Base-by-base conservation (phyloP, 2,888 invertebrate genomes). In the Folsomia manolachei region DNA sequence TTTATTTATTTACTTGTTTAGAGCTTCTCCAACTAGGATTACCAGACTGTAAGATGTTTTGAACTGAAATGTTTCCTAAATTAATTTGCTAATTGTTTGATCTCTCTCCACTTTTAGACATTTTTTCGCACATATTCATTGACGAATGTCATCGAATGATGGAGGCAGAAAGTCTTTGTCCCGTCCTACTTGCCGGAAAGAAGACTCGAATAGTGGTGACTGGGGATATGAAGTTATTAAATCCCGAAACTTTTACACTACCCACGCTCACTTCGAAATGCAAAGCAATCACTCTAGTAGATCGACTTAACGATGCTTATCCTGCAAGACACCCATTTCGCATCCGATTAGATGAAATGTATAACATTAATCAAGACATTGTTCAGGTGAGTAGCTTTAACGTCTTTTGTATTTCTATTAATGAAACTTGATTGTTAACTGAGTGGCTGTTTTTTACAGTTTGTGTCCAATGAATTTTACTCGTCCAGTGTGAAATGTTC, bases 111-210 rank as follows among this genome's bases (percentile, higher is more conserved):
- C 39, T 14, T 80, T 1, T 75, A 87, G 87, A 87, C 60, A 87
- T 87, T 79, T 91, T 93, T 82, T 91, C 91, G 0, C 93, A 93
- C 83, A 91, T 94, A 75, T 87, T 94, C 72, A 86, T 94, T 69
- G 94, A 94, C 83, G 94, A 94, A 85, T 93, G 93, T 0, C 93
- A 93, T 0, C 93, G 93, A 83, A 91, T 92, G 0, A 88, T 92
- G 85, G 94, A 94, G 84, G 91, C 91, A 83, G 93, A 93, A 83
- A 90, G 91, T 0, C 88, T 93, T n/a, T 90, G 91, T 84, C 92
- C 93, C 0, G 82, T 94, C 68, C 89, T 90, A 0, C 82, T 93
- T 73, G 92, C 92, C 2, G 89, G 88, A 74, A 87, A 87, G 64
- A 85, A 86, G 11, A 93, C 93, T 0, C 86, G 92, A 60, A 87